These are phyloP conservation scores for Corythornis madagascariensis DNA, from an alignment of 2,113 vertebrate genomes.

Conservation along the genomic window DNA sequence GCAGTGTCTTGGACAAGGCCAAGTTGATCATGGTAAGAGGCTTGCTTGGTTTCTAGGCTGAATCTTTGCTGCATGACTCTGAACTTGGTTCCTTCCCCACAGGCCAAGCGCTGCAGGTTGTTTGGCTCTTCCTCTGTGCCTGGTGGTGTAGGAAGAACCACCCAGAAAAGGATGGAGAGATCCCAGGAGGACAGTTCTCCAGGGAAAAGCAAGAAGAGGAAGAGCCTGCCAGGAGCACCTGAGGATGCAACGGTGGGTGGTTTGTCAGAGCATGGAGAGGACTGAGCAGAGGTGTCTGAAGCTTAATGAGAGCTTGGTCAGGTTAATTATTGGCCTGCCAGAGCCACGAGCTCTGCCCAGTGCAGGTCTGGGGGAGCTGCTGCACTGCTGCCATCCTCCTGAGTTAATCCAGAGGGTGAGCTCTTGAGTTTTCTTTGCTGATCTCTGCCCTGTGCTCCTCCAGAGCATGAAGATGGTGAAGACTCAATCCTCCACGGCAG, in stretches of 20 bases:
- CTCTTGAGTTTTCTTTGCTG: not conserved
- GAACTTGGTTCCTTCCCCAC: accelerated
- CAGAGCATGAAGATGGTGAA: slow-evolving; percentile 69
- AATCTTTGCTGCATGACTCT: not conserved
- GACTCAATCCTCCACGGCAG: slow-evolving; percentile 79
- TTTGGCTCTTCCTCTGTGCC: slow-evolving; percentile 79
- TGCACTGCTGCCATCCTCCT: accelerated
- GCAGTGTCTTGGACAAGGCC: too few relatives aligned
- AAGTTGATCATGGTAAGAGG: not conserved
- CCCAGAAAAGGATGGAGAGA: slow-evolving; percentile 83
- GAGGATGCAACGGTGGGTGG: slow-evolving; percentile 38
- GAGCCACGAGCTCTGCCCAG: accelerated
- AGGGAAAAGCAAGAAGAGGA: slow-evolving; percentile 83
- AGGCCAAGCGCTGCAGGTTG: slow-evolving; percentile 63
- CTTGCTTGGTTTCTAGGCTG: not conserved
- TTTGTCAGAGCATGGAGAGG: not conserved
- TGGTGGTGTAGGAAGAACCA: slow-evolving; percentile 25
- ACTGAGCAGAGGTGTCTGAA: accelerated
- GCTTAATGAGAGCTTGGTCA: not conserved
- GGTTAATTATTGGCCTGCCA: not conserved
- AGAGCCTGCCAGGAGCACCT: slow-evolving; percentile 69
- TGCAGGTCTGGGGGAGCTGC: not conserved
- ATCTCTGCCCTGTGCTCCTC: not conserved
- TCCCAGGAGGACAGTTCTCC: slow-evolving; percentile 81
- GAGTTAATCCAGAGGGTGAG: not conserved